phyloP scores from a whole-genome alignment of 2,888 invertebrate genomes.

The Heteromyza rotundicornis region DNA sequence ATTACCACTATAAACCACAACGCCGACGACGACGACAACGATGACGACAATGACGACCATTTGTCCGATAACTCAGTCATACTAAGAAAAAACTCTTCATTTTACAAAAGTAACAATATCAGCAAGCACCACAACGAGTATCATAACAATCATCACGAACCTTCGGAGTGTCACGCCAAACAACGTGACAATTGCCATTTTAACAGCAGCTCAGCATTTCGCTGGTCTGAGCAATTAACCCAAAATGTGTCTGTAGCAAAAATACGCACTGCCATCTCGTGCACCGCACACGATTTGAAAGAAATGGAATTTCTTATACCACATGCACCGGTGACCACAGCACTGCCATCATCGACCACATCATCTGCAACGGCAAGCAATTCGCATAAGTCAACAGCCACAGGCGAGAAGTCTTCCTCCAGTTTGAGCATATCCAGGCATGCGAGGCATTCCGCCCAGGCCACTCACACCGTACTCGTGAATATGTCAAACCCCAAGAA shows the following conservation, averaged over 20 bases:
- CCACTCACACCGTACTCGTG: not conserved
- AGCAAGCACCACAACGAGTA: constrained; percentile 20
- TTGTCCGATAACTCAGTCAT: constrained; percentile 20
- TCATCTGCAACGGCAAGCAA: constrained; percentile 60
- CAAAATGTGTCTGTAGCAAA: constrained; percentile 53
- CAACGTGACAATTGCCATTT: constrained; percentile 11
- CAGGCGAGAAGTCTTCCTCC: constrained; percentile 7
- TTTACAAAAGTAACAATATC: constrained; percentile 10
- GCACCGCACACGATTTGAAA: constrained; percentile 45
- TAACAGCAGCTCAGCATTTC: constrained; percentile 31
- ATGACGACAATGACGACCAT: not conserved
- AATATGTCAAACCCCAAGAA: constrained; percentile 33
- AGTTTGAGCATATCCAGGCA: constrained; percentile 47
- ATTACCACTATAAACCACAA: constrained; percentile 12
- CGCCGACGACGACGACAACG: not conserved
- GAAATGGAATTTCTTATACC: constrained; percentile 62
- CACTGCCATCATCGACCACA: constrained; percentile 23
- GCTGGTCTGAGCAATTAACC: constrained; percentile 52
- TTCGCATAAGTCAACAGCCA: constrained; percentile 20
- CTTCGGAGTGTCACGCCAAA: not conserved
- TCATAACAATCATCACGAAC: constrained; percentile 31
- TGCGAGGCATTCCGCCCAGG: constrained; percentile 36
- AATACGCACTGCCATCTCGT: constrained; percentile 51
- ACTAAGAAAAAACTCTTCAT: constrained; percentile 19
- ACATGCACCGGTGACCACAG: constrained; percentile 34